Evolutionary conservation across 2,113 vertebrate species (phyloP), one percentile per base, ranked within the genome.

Genomic region (Calyptomena viridis): DNA sequence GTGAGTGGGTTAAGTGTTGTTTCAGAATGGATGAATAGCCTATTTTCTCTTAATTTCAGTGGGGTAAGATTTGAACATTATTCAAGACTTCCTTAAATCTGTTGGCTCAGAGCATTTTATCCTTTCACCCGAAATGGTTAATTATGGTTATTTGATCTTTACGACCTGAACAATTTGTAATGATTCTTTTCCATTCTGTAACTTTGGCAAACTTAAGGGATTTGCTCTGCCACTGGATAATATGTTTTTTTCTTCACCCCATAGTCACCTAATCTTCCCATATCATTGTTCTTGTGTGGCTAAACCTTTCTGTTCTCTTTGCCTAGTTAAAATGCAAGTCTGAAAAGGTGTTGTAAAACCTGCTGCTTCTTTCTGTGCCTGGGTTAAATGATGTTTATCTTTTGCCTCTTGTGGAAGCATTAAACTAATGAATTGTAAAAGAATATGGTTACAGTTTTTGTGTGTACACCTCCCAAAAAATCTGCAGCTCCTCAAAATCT

Each of bases 381-480:
- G 60, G 73, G 73, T 95, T 89, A 92, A 93, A 71, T 87, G 14
- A 79, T 86, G 60, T 84, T 92, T 59, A 53, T 89, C n/a, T 90
- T 96, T 87, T 90, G 94, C 92, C 86, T 94, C 76, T 90, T 74
- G 76, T 95, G 80, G 91, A 95, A 96, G 60, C 86, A 92, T 84
- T 93, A 90, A 94, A 68, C 50, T 91, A 96, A 97, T 83, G 49
- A 76, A 83, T 47, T 35, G 28, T 44, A 74, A 84, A 90, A 85
- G 7, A 87, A 28, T 22, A 55, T 3, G 22, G 24, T 52, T n/a
- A 71, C 20, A 31, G 5, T 9, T 47, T 69, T 35, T 68, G 30
- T 80, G 18, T 67, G n/a, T 55, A 0, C 37, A 16, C 9, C 8
- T 80, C n/a, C 79, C 46, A 37, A 18, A 80, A 75, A 47, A 92